These are phyloP conservation scores for Loxodonta africana DNA, from an alignment of 2,113 vertebrate species.

Conservation along the genomic window DNA sequence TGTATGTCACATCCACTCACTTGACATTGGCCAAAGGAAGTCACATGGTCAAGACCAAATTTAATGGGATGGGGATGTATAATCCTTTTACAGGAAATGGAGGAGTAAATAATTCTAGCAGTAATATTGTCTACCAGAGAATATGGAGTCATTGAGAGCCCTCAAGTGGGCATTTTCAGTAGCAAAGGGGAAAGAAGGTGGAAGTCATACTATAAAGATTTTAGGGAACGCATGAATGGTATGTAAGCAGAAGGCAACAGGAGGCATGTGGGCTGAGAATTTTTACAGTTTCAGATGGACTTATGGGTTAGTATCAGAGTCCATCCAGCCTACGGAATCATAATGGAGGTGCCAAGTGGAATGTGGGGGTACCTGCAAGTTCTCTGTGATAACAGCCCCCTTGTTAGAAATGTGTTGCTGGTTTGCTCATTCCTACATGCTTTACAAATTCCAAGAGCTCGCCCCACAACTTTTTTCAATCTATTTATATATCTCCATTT, in stretches of 20 bases:
- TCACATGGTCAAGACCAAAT: background rate
- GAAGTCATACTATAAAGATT: background rate
- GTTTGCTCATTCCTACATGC: background rate
- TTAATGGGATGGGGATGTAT: background rate
- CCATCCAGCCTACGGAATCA: background rate
- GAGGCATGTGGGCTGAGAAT: background rate
- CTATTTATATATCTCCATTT: slow-evolving; percentile 59
- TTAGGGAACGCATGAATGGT: background rate
- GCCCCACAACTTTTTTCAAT: background rate
- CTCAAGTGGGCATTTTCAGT: background rate
- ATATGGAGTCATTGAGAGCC: background rate
- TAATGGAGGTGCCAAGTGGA: background rate
- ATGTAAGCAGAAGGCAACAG: background rate
- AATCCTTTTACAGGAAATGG: background rate
- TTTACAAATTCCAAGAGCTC: slow-evolving; percentile 29
- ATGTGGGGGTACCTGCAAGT: too few species aligned
- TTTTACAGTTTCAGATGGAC: background rate
- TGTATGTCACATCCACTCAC: background rate
- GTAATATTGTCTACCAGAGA: background rate
- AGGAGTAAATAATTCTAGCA: background rate
- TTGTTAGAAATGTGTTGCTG: background rate
- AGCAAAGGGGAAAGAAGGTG: background rate
- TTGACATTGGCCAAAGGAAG: background rate
- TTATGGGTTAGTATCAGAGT: background rate
- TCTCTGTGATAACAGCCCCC: background rate